Conservation (phyloP, 2,113 vertebrate genomes). For the Podocnemis expansa region DNA sequence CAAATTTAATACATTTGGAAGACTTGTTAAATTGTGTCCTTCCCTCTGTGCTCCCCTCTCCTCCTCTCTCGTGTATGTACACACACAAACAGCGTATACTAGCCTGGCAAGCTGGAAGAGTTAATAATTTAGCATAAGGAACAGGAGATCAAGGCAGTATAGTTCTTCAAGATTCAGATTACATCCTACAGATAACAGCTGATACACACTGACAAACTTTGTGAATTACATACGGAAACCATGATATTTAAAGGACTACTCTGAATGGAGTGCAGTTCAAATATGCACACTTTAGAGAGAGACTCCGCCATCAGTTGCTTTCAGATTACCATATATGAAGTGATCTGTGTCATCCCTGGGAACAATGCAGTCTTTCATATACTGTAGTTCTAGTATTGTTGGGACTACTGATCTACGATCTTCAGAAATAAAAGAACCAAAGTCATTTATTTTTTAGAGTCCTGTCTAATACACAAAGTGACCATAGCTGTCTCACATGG, state of each 20-base stretch:
- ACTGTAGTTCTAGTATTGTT: background rate
- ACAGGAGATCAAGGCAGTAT: background rate
- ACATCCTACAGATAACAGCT: background rate
- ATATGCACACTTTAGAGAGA: background rate
- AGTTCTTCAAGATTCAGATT: background rate
- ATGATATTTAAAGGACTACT: background rate
- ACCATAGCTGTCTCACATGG: background rate
- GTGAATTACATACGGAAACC: background rate
- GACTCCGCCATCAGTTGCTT: background rate
- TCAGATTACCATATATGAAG: background rate
- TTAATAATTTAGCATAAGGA: constrained; percentile 64
- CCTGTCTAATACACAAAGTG: background rate
- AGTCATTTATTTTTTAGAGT: background rate
- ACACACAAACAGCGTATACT: background rate
- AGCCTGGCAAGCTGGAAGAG: background rate
- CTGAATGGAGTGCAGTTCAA: background rate
- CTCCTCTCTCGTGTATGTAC: background rate
- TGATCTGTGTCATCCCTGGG: background rate
- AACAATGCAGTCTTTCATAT: background rate
- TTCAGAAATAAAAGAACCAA: background rate
- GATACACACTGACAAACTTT: background rate
- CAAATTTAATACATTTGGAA: constrained; percentile 17
- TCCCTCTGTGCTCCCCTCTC: background rate
- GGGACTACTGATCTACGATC: background rate
- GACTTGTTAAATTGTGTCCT: constrained; percentile 6